Evolutionary conservation across 2,888 invertebrate genomes (phyloP).

Genomic region (Abrostola tripartita): DNA sequence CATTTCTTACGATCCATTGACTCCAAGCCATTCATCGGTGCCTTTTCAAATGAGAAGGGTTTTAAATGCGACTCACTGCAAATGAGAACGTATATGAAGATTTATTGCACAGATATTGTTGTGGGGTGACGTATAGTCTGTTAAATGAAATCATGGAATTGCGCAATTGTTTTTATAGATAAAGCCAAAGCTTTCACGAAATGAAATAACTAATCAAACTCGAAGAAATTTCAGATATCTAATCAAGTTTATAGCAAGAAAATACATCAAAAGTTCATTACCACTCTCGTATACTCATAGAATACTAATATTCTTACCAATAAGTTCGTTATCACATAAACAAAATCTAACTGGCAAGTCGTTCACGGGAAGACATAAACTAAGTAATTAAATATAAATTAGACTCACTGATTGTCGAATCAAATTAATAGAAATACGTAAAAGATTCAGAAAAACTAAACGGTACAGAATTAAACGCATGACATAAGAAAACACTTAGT

Average conservation of each 20-base stretch:
- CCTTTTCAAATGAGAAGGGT: constrained; percentile 82
- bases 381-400: constrained; percentile 39
- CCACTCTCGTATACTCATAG: constrained; percentile 25
- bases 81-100: constrained; percentile 77
- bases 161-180: neutral
- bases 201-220: constrained; percentile 12
- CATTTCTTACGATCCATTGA: constrained; percentile 87
- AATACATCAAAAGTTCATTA: constrained; percentile 29
- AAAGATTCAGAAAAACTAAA: constrained; percentile 35
- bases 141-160: constrained; percentile 14
- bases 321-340: constrained; percentile 41
- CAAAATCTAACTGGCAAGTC: constrained; percentile 35
- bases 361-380: constrained; percentile 30
- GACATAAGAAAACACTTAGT: constrained; percentile 52
- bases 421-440: constrained; percentile 30
- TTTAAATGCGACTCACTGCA: constrained; percentile 78
- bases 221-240: constrained; percentile 3
- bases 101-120: constrained; percentile 68
- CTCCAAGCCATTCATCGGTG: constrained; percentile 83
- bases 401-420: constrained; percentile 14
- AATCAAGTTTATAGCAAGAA: constrained; percentile 13
- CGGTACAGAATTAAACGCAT: constrained; percentile 23
- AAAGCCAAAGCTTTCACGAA: neutral
- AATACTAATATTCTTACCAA: constrained; percentile 44
- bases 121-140: constrained; percentile 27